A percentile compares a stretch with the other conserved stretches of the same genome.
These are phyloP conservation scores for Todiramphus chloris DNA, from an alignment of 2,113 vertebrate species.

Conservation along the genomic window DNA sequence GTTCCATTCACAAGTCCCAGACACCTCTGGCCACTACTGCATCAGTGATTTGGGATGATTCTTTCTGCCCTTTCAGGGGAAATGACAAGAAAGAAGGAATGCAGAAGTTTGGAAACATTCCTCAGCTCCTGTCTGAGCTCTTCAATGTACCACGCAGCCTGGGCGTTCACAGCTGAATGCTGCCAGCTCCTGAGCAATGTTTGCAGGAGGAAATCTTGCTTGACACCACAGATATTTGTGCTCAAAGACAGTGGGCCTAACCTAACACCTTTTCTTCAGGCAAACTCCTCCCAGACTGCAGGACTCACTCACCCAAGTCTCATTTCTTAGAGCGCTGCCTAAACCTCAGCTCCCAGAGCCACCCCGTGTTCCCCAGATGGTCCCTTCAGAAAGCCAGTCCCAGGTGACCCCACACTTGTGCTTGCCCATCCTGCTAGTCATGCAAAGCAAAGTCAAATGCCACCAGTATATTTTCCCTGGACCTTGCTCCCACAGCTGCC, in stretches of 20 bases:
- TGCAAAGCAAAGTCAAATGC: neutral
- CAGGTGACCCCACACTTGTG: accelerated
- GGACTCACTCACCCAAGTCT: neutral
- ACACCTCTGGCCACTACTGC: neutral
- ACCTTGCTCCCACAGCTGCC: neutral
- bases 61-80: neutral
- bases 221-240: neutral
- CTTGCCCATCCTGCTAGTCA: neutral
- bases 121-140: neutral
- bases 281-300: neutral
- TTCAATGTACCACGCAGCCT: accelerated
- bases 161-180: neutral
- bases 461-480: neutral
- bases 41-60: neutral
- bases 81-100: neutral
- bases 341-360: neutral
- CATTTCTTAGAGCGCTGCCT: neutral
- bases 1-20: neutral
- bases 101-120: neutral
- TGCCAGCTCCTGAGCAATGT: neutral
- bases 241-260: neutral
- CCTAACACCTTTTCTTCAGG: neutral
- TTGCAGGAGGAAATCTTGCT: neutral
- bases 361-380: accelerated
- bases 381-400: neutral